Evolutionary conservation across 2,113 vertebrate species (phyloP).

Genomic region (Oryzias woworae): DNA sequence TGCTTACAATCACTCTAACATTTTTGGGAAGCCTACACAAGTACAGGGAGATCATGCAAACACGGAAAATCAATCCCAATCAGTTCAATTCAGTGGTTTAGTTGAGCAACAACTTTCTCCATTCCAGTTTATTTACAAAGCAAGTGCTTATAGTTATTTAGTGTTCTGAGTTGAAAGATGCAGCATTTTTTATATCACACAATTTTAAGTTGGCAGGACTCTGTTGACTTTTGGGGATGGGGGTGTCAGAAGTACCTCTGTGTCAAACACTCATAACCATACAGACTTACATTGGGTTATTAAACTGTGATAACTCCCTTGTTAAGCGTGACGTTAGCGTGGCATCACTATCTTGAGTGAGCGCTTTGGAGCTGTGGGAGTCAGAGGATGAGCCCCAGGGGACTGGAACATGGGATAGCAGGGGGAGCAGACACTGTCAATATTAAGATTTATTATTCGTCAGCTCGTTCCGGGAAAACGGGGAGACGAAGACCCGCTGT

Average conservation of each 20-base stretch:
- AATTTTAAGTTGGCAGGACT: constrained; percentile 28
- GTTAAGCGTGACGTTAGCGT: constrained; percentile 69
- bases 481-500: constrained; percentile 68
- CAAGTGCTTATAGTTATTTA: too few species aligned
- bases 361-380: constrained; percentile 64
- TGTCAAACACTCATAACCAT: constrained; percentile 38
- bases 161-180: constrained; percentile 17
- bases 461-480: constrained; percentile 52
- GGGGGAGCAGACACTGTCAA: constrained; percentile 69
- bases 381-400: constrained; percentile 72
- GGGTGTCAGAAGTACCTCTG: constrained; percentile 38
- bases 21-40: too few species aligned
- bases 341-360: constrained; percentile 53
- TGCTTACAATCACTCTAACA: too few species aligned
- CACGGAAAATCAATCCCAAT: too few species aligned
- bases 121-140: too few species aligned
- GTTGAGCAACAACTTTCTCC: too few species aligned
- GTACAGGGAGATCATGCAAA: too few species aligned
- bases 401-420: constrained; percentile 48
- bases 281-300: constrained; percentile 46
- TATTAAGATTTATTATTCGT: constrained; percentile 82
- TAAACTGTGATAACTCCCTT: constrained; percentile 61
- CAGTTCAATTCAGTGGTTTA: too few species aligned
- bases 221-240: constrained; percentile 28
- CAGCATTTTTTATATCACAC: constrained; percentile 42